Evolutionary conservation across 2,888 invertebrate genomes (phyloP).

Genomic region (Macrophya annulata): DNA sequence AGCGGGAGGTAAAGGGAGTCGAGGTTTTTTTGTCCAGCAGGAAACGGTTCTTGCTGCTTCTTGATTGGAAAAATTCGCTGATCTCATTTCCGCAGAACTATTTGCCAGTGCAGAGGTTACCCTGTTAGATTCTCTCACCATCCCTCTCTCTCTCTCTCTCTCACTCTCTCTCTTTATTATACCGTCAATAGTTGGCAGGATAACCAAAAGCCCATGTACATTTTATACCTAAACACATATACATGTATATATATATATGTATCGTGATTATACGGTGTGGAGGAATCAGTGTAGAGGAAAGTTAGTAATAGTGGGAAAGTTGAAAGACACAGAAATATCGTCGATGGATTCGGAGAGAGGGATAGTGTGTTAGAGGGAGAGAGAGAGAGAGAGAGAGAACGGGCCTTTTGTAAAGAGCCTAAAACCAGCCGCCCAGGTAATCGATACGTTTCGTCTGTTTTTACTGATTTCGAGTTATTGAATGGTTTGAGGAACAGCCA

Average conservation of each 20-base stretch:
- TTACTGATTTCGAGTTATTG: constrained; percentile 63
- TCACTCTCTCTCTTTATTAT: not conserved
- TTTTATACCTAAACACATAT: not conserved
- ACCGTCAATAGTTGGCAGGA: constrained; percentile 4
- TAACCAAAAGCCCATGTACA: not conserved
- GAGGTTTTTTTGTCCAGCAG: not conserved
- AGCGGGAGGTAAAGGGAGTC: not conserved
- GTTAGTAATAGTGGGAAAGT: constrained; percentile 17
- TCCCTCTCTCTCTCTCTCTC: not conserved
- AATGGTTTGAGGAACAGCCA: constrained; percentile 58
- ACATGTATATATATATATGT: not conserved
- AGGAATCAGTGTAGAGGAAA: constrained; percentile 10
- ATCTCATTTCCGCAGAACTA: constrained; percentile 51
- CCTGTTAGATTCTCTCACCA: not conserved
- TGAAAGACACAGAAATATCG: constrained; percentile 14
- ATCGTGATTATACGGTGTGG: not conserved
- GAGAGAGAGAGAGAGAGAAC: constrained; percentile 1
- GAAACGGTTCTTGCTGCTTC: constrained; percentile 28
- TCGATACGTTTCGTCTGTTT: constrained; percentile 67
- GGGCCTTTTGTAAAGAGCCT: constrained; percentile 51
- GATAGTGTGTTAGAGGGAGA: not conserved
- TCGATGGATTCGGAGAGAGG: not conserved
- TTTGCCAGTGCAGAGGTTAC: constrained; percentile 25
- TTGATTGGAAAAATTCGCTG: constrained; percentile 54
- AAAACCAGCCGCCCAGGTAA: constrained; percentile 63